phyloP scores from a whole-genome alignment of 53 echinoderm and acorn worm species.

The Stichopus horrens region DNA sequence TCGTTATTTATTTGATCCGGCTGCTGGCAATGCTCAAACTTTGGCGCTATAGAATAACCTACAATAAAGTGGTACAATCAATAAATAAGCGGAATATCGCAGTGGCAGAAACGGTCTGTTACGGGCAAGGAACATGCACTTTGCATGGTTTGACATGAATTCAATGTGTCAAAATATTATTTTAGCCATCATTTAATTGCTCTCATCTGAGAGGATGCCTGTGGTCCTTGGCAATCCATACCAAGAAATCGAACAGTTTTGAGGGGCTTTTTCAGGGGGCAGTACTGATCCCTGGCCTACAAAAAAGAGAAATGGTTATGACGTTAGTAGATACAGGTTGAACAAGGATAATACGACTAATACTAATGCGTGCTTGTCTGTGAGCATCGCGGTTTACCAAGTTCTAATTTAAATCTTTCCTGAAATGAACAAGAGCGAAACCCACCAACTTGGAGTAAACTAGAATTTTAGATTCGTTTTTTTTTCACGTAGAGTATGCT shows the following conservation, averaged over 20 bases:
- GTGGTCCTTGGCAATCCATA: constrained; percentile 20
- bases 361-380: too few relatives aligned
- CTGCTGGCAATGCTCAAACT: neutral
- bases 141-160: neutral
- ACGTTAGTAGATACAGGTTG: too few relatives aligned
- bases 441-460: too few relatives aligned
- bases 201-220: neutral
- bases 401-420: too few relatives aligned
- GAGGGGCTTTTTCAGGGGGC: constrained; percentile 23
- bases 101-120: neutral
- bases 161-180: constrained; percentile 39
- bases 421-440: too few relatives aligned
- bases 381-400: too few relatives aligned
- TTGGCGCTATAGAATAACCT: neutral
- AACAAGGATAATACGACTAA: too few relatives aligned
- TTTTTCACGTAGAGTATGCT: too few relatives aligned
- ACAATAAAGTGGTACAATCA: constrained; percentile 7
- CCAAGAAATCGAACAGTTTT: constrained; percentile 33
- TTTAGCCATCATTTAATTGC: constrained; percentile 30
- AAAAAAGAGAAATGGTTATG: neutral
- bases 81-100: neutral
- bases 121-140: neutral
- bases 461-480: too few relatives aligned
- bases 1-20: neutral
- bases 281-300: constrained; percentile 9